Evolutionary conservation across 2,113 vertebrate genomes (phyloP).

Genomic region (Ceyx cyanopectus): DNA sequence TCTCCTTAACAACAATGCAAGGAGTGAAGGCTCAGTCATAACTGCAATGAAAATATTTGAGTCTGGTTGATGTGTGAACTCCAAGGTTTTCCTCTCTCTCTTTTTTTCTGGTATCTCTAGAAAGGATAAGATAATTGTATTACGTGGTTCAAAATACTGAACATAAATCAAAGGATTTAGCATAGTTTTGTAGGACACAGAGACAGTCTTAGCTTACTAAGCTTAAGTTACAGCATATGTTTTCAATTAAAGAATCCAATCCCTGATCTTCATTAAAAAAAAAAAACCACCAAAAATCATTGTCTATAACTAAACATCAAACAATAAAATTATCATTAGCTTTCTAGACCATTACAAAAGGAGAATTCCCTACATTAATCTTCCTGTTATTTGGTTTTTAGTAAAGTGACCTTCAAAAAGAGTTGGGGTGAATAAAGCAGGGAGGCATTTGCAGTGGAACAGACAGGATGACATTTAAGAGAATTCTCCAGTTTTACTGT

Average conservation of each 20-base stretch:
- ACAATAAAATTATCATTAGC: slow-evolving; percentile 67
- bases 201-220: slow-evolving; percentile 40
- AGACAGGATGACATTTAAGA: slow-evolving; percentile 58
- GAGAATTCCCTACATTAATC: slow-evolving; percentile 40
- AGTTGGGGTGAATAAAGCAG: slow-evolving; percentile 6
- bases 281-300: neutral
- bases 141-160: neutral
- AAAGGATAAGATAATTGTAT: neutral
- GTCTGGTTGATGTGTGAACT: neutral
- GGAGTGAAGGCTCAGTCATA: neutral
- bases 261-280: slow-evolving; percentile 30
- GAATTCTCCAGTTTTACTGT: slow-evolving; percentile 39
- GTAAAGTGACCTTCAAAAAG: slow-evolving; percentile 62
- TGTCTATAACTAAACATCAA: slow-evolving; percentile 57
- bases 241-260: slow-evolving; percentile 51
- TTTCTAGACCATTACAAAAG: slow-evolving; percentile 29
- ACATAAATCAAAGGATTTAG: slow-evolving; percentile 41
- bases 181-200: slow-evolving; percentile 32
- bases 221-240: slow-evolving; percentile 47
- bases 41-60: neutral
- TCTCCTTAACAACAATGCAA: neutral
- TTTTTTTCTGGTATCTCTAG: neutral
- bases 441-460: neutral
- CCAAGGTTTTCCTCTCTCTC: neutral
- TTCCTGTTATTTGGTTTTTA: slow-evolving; percentile 34